These are phyloP conservation scores for Dendronephthya gigantea DNA, from an alignment of 64 coral and sea anemone species.

Conservation along the genomic window DNA sequence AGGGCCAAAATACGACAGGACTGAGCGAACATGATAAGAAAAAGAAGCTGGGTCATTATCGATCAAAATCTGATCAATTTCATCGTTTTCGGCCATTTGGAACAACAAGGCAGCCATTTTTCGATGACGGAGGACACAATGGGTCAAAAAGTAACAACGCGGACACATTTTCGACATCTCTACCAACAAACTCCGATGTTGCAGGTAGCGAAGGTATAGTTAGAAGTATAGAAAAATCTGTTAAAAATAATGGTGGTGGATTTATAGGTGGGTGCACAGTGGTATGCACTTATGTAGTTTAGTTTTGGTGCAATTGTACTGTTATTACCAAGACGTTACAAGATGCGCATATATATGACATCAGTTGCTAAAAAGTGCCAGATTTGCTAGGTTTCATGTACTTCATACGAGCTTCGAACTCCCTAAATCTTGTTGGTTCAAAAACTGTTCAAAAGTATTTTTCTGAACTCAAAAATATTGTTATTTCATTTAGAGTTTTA, in stretches of 20 bases:
- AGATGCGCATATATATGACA: no score
- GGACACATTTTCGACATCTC: background rate
- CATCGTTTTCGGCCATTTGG: conserved; percentile 10
- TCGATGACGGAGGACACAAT: background rate
- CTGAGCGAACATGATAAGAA: conserved; percentile 4
- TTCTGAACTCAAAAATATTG: background rate
- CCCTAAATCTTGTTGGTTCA: no score
- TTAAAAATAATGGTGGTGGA: no score
- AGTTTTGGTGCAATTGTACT: no score
- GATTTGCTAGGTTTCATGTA: no score
- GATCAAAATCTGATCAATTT: background rate
- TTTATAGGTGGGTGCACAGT: no score
- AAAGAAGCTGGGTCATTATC: conserved; percentile 12
- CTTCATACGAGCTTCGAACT: no score
- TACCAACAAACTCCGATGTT: background rate
- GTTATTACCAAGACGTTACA: no score
- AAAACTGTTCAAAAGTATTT: no score
- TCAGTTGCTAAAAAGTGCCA: no score
- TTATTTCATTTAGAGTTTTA: background rate
- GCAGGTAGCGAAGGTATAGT: background rate
- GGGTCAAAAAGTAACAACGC: background rate
- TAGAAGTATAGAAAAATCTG: background rate
- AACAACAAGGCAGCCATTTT: background rate
- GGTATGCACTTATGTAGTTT: no score
- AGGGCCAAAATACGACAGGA: background rate